A percentile compares a stretch with the other conserved stretches of the same genome.
Evolutionary conservation across 2,113 vertebrate species (phyloP).

Genomic region (Rhizomys pruinosus): DNA sequence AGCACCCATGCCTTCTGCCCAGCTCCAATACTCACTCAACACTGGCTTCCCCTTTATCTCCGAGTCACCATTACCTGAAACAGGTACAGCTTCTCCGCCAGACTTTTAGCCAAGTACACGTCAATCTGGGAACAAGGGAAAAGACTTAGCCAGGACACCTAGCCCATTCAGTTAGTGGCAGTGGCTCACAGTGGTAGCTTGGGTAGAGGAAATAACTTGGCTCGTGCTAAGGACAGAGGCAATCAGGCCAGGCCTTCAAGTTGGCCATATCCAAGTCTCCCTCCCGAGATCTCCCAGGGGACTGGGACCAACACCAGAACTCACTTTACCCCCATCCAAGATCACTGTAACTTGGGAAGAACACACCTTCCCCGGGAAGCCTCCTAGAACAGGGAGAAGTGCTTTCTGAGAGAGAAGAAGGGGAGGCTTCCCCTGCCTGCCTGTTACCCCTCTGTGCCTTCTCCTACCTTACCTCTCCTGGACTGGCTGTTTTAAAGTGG

Average conservation of each 20-base stretch:
- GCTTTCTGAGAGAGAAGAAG: background rate
- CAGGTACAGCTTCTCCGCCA: conserved; percentile 96
- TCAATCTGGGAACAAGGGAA: conserved; percentile 90
- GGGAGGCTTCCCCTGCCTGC: no score
- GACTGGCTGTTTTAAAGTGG: fast-evolving
- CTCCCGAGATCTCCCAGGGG: background rate
- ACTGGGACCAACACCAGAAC: background rate
- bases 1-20: fast-evolving
- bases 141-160: conserved; percentile 1
- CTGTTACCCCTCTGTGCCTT: background rate
- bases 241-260: background rate
- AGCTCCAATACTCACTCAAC: background rate
- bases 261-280: background rate
- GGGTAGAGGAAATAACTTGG: background rate
- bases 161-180: background rate
- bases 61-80: conserved; percentile 92
- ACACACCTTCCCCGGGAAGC: no score
- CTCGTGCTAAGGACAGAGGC: background rate
- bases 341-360: background rate
- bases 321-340: background rate
- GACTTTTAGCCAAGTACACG: conserved; percentile 96
- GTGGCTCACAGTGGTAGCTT: background rate
- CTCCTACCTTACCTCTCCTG: background rate
- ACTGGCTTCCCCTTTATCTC: background rate
- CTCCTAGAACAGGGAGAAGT: background rate